A percentile compares a stretch with the other conserved stretches of the same genome.
Conservation (phyloP, 2,113 vertebrate genomes). For the Syrrhaptes paradoxus region DNA sequence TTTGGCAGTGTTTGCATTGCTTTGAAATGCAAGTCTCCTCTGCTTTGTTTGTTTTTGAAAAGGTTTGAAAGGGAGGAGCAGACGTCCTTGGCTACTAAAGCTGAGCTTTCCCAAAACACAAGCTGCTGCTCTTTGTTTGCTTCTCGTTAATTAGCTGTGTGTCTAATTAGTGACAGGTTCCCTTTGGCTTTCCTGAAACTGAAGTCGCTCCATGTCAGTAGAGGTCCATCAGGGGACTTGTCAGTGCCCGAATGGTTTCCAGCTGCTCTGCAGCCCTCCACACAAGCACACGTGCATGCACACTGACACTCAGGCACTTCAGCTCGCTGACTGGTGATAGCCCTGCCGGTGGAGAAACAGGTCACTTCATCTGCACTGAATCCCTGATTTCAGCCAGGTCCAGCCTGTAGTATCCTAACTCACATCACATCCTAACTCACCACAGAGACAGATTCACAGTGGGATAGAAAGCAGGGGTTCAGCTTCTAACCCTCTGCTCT, state of each 20-base stretch:
- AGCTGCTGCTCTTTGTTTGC: conserved; percentile 67
- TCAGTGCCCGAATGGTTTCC: conserved; percentile 65
- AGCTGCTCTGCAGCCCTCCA: conserved; percentile 29
- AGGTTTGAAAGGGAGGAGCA: conserved; percentile 52
- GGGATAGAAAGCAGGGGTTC: not conserved
- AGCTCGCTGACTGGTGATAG: not conserved
- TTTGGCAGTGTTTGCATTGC: conserved; percentile 50
- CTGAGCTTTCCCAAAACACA: conserved; percentile 68
- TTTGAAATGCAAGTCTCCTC: conserved; percentile 56
- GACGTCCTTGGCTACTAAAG: conserved; percentile 47
- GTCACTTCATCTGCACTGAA: not conserved
- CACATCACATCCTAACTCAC: not conserved
- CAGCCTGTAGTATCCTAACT: not conserved
- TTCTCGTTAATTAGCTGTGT: conserved; percentile 73
- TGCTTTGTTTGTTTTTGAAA: conserved; percentile 65
- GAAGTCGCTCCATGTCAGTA: conserved; percentile 50
- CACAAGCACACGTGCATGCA: not conserved
- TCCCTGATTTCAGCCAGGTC: not conserved
- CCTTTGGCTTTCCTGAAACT: conserved; percentile 70
- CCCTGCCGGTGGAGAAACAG: not conserved
- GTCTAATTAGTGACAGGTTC: conserved; percentile 74
- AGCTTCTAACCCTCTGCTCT: not conserved
- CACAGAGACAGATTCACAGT: not conserved
- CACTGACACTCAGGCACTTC: not conserved
- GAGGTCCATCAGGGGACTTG: conserved; percentile 65